phyloP scores from a whole-genome alignment of 53 echinoderm and acorn worm species.

The Glandiceps talaboti region DNA sequence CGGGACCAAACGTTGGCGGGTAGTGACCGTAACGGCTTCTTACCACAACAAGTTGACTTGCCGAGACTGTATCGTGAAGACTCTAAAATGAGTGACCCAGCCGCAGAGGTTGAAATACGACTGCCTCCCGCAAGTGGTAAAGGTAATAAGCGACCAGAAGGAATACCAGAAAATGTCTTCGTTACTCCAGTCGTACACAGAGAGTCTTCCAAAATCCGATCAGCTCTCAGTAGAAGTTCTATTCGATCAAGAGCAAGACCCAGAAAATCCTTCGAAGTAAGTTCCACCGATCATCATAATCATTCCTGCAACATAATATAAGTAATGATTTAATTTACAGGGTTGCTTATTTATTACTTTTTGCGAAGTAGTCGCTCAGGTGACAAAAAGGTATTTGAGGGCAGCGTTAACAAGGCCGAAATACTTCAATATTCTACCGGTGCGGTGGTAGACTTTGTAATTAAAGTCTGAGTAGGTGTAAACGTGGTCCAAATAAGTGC shows the following conservation, averaged over 20 bases:
- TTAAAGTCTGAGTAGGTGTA: no score
- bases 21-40: background rate
- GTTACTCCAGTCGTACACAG: conserved; percentile 6
- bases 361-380: no score
- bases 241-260: conserved; percentile 67
- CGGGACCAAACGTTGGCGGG: conserved; percentile 20
- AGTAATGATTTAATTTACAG: no score
- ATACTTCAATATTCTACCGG: no score
- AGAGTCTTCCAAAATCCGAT: conserved; percentile 6
- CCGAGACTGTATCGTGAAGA: background rate
- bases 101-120: background rate
- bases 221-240: conserved; percentile 7
- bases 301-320: no score
- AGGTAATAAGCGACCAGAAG: background rate
- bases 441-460: no score
- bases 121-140: background rate
- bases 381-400: no score
- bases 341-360: no score
- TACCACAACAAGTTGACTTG: background rate
- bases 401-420: no score
- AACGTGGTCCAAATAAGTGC: no score
- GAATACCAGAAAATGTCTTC: conserved; percentile 6
- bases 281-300: no score
- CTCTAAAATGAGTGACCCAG: background rate
- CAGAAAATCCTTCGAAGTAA: conserved; percentile 58